A percentile compares a stretch with the other conserved stretches of the same genome.
These are phyloP conservation scores for Galemys pyrenaicus DNA, from an alignment of 2,113 vertebrate genomes.

Conservation along the genomic window DNA sequence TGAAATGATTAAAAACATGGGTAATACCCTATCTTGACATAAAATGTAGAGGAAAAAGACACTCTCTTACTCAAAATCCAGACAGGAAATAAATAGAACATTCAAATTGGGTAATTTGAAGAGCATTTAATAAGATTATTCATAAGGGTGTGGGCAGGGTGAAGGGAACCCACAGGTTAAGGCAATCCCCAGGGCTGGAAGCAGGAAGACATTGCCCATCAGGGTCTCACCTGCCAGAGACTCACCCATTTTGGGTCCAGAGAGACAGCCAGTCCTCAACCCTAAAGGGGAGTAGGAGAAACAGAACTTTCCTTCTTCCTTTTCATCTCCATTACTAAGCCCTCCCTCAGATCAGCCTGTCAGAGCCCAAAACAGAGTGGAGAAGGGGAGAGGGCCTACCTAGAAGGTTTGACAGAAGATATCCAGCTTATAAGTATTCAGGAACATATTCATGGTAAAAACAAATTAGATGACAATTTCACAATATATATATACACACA, in stretches of 20 bases:
- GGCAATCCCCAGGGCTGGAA: not conserved
- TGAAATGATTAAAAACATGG: constrained; percentile 64
- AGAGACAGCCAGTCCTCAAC: not conserved
- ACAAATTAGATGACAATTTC: not conserved
- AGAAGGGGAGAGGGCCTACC: not conserved
- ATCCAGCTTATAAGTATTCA: not conserved
- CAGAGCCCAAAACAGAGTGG: not conserved
- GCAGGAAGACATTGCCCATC: not conserved
- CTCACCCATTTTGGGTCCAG: not conserved
- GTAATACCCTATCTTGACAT: constrained; percentile 58
- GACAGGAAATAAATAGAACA: constrained; percentile 25
- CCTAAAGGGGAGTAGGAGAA: not conserved
- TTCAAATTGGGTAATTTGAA: not conserved
- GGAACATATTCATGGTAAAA: not conserved
- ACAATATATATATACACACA: not conserved
- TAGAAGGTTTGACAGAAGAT: not conserved
- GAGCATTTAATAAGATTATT: not conserved
- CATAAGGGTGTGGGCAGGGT: not conserved
- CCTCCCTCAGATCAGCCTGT: not conserved
- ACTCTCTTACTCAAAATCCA: constrained; percentile 53
- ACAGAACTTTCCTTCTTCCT: not conserved
- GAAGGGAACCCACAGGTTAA: not conserved
- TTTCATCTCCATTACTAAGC: not conserved
- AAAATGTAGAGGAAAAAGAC: constrained; percentile 36
- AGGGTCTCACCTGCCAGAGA: not conserved